phyloP scores from a whole-genome alignment of 2,113 vertebrate species.

The Aepyceros melampus region DNA sequence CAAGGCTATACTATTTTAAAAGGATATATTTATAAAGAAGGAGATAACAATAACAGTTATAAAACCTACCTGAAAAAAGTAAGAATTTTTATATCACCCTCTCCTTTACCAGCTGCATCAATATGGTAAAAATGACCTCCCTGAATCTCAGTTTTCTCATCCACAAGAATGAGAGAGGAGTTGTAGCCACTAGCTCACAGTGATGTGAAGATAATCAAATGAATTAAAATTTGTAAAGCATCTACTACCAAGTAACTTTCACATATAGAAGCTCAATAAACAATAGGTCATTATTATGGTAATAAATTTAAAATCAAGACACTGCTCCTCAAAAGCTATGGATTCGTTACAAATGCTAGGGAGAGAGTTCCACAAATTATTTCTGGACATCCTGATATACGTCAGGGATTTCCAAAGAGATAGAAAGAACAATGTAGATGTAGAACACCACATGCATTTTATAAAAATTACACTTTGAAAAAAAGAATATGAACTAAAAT shows the following conservation, averaged over 20 bases:
- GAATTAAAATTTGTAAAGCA: not conserved
- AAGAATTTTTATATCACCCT: not conserved
- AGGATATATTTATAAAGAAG: not conserved
- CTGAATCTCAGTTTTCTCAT: not conserved
- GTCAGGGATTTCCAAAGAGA: not conserved
- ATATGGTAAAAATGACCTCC: not conserved
- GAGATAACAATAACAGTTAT: not conserved
- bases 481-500: not conserved
- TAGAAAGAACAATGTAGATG: not conserved
- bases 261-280: not conserved
- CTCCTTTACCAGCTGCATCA: not conserved
- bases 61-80: not conserved
- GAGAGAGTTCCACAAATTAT: not conserved
- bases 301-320: not conserved
- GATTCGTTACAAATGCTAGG: not conserved
- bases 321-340: not conserved
- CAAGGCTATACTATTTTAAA: not conserved
- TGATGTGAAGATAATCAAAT: not conserved
- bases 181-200: not conserved
- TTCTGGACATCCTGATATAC: not conserved
- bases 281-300: not conserved
- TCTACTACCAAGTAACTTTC: not conserved
- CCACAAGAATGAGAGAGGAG: not conserved
- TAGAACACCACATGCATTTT: not conserved
- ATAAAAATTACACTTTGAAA: not conserved